Conservation (phyloP, 1,140 invertebrate genomes). For the Drosophila kikkawai region DNA sequence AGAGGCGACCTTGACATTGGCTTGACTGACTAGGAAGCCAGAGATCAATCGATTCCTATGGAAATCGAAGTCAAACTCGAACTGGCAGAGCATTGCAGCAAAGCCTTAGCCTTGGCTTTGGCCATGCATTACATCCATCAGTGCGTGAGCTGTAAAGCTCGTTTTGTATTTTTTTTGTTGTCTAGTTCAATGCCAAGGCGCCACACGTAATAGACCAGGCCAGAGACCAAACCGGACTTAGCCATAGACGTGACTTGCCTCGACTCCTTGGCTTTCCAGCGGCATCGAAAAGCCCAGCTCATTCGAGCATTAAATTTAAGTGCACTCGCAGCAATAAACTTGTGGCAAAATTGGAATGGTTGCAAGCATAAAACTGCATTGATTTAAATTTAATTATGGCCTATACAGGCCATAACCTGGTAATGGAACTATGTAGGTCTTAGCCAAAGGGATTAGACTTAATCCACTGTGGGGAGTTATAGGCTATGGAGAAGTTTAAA, state of each 20-base stretch:
- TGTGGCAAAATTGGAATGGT: constrained; percentile 20
- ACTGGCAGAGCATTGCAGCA: neutral
- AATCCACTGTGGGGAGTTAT: neutral
- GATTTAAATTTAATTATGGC: constrained; percentile 68
- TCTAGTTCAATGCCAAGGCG: constrained; percentile 55
- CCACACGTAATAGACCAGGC: constrained; percentile 11
- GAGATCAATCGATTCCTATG: constrained; percentile 10
- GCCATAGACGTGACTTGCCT: constrained; percentile 42
- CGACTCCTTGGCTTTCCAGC: constrained; percentile 41
- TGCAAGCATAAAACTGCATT: constrained; percentile 9
- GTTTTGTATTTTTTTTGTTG: constrained; percentile 34
- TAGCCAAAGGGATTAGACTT: neutral
- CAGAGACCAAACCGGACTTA: constrained; percentile 25
- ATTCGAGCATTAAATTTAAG: constrained; percentile 47
- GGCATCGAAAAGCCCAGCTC: neutral
- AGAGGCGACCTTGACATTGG: constrained; percentile 25
- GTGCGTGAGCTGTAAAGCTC: constrained; percentile 25
- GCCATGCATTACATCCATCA: constrained; percentile 34
- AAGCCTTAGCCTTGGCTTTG: constrained; percentile 8
- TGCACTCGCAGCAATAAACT: constrained; percentile 3
- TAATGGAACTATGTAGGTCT: neutral
- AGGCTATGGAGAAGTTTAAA: neutral
- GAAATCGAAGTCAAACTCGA: neutral
- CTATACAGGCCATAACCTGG: no score
- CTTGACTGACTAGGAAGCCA: constrained; percentile 3